These are phyloP conservation scores for Drosophila dives DNA, from an alignment of 2,888 invertebrate genomes.

Conservation along the genomic window DNA sequence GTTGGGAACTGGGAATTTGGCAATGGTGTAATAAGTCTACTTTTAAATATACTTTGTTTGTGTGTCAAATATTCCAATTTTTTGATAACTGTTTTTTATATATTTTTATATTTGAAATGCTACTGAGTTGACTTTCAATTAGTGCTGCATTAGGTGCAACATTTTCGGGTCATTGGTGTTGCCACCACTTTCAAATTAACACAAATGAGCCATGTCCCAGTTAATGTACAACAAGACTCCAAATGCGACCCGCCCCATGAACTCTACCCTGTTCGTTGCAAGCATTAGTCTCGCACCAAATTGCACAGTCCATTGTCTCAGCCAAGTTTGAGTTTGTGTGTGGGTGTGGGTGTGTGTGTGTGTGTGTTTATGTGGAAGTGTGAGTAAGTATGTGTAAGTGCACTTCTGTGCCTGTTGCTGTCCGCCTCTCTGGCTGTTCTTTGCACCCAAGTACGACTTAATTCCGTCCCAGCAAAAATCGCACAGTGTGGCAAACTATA, in stretches of 20 bases:
- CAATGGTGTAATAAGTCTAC: not conserved
- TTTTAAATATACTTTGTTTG: not conserved
- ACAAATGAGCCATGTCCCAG: slow-evolving; percentile 46
- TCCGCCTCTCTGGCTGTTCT: slow-evolving; percentile 11
- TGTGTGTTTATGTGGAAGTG: not conserved
- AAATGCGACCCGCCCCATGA: slow-evolving; percentile 25
- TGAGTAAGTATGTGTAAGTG: slow-evolving; percentile 31
- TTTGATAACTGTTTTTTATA: not conserved
- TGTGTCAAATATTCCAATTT: not conserved
- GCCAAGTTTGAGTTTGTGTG: slow-evolving; percentile 3
- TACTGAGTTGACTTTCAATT: slow-evolving; percentile 26
- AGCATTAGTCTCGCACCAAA: slow-evolving; percentile 44
- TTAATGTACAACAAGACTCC: slow-evolving; percentile 36
- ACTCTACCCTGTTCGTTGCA: slow-evolving; percentile 16
- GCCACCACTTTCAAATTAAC: slow-evolving; percentile 40
- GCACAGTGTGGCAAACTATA: slow-evolving; percentile 25
- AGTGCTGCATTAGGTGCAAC: not conserved
- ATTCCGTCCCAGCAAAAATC: slow-evolving; percentile 14
- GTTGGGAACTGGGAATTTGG: slow-evolving; percentile 37
- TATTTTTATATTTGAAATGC: slow-evolving; percentile 10
- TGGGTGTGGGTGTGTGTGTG: slow-evolving; percentile 1
- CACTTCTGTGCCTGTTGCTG: slow-evolving; percentile 61
- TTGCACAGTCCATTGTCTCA: slow-evolving; percentile 36
- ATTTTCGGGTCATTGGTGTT: slow-evolving; percentile 25
- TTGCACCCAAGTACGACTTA: slow-evolving; percentile 7